These are phyloP conservation scores for Epinephelus awoara DNA, from an alignment of 2,797 vertebrate genomes.

Conservation along the genomic window DNA sequence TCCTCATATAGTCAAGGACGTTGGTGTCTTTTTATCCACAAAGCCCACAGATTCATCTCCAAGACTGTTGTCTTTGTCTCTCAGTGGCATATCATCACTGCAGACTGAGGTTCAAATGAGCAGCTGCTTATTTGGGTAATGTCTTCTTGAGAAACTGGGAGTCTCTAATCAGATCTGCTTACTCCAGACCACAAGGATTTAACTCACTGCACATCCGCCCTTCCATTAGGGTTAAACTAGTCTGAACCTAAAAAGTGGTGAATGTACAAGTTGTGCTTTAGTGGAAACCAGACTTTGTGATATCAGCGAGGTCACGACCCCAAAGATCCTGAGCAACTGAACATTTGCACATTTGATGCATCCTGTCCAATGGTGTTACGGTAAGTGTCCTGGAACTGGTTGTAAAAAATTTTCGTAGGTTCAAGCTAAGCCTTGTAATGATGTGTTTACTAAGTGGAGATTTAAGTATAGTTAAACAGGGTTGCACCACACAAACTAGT, in stretches of 20 bases:
- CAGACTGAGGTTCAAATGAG: constrained; percentile 22
- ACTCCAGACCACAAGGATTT: constrained; percentile 25
- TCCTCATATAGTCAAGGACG: constrained; percentile 31
- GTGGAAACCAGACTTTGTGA: constrained; percentile 17
- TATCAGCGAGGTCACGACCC: constrained; percentile 8
- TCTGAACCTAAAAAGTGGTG: not conserved
- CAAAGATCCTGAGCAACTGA: constrained; percentile 35
- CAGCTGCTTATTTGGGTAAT: constrained; percentile 7
- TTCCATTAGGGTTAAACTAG: constrained; percentile 6
- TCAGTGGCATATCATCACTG: constrained; percentile 29
- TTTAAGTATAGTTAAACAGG: not conserved
- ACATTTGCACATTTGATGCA: constrained; percentile 71
- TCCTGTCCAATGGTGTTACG: constrained; percentile 72
- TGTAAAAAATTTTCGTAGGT: not conserved
- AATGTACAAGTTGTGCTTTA: not conserved
- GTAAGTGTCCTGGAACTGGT: constrained; percentile 69
- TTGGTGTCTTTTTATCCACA: constrained; percentile 23
- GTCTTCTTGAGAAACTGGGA: constrained; percentile 21
- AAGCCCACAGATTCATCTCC: constrained; percentile 14
- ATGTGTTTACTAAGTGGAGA: not conserved
- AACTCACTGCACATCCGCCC: constrained; percentile 6
- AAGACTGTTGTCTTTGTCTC: constrained; percentile 41
- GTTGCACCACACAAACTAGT: not conserved
- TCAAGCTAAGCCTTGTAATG: not conserved
- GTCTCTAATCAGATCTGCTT: constrained; percentile 28